phyloP scores from a whole-genome alignment of 2,797 vertebrate species.

The Rhynchotus rufescens region DNA sequence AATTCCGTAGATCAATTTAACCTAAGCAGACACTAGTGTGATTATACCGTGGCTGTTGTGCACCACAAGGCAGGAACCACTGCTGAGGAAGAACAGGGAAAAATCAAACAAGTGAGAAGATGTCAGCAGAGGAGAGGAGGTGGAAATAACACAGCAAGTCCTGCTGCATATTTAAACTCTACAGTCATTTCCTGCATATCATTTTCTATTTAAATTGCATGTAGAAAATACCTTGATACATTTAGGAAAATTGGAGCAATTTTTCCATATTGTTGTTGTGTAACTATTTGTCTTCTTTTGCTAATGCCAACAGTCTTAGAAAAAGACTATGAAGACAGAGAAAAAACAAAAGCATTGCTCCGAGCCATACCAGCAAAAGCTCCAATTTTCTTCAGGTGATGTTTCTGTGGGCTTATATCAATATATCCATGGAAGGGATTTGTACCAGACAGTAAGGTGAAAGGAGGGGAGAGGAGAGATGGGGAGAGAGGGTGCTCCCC shows the following conservation, averaged over 20 bases:
- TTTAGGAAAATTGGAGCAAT: conserved; percentile 4
- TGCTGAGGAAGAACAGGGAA: not conserved
- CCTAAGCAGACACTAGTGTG: not conserved
- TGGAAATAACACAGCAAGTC: not conserved
- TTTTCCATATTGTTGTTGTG: not conserved
- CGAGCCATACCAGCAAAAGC: conserved; percentile 12
- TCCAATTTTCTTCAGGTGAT: not conserved
- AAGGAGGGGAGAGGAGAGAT: not conserved
- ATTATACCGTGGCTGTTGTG: not conserved
- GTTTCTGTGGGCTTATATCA: not conserved
- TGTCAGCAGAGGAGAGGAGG: not conserved
- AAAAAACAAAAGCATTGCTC: not conserved
- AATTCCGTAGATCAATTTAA: not conserved
- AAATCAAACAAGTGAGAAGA: not conserved
- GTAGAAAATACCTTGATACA: not conserved
- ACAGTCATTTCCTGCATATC: not conserved
- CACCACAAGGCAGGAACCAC: not conserved
- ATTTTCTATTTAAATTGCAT: not conserved
- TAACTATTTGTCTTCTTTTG: not conserved
- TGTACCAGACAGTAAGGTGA: not conserved
- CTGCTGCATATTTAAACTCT: not conserved
- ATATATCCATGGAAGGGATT: not conserved
- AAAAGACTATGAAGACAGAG: not conserved
- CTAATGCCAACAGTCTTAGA: not conserved
- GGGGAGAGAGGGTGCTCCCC: not conserved